Evolutionary conservation across 2,888 invertebrate species (phyloP).

Genomic region (Halictus ligatus): DNA sequence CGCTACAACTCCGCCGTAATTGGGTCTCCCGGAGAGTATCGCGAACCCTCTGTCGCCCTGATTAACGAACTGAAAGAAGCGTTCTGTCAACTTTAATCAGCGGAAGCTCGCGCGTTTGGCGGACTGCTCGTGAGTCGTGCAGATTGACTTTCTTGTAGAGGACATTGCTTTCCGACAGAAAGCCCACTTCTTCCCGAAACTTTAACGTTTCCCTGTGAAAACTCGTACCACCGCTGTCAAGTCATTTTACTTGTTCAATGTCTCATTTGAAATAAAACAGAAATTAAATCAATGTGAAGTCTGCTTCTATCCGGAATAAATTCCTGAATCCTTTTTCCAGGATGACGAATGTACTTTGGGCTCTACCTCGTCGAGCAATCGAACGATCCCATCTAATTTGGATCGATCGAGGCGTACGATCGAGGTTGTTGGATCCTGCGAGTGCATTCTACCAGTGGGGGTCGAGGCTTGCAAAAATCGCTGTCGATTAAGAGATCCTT

Average conservation of each 20-base stretch:
- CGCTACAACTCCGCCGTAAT: neutral
- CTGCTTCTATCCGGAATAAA: no score
- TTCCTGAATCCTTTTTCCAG: no score
- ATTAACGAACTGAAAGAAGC: neutral
- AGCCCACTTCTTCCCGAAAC: neutral
- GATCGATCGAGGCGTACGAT: neutral
- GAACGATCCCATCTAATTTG: neutral
- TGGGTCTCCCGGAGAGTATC: neutral
- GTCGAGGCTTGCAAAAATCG: conserved; percentile 25
- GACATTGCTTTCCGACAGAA: neutral
- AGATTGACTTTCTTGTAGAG: neutral
- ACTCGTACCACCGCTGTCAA: no score
- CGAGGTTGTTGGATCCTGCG: neutral
- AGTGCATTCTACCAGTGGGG: conserved; percentile 1
- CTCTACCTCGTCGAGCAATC: neutral
- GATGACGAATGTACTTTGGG: no score
- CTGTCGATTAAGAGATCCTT: conserved; percentile 56
- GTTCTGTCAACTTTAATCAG: neutral
- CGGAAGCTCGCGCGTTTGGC: neutral
- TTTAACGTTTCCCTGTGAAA: neutral
- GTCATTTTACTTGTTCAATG: no score
- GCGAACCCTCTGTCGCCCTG: neutral
- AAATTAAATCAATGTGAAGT: no score
- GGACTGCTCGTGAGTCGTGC: neutral
- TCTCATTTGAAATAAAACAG: no score